Conservation (phyloP, 2,113 vertebrate genomes). For the Ploceus nigricollis region DNA sequence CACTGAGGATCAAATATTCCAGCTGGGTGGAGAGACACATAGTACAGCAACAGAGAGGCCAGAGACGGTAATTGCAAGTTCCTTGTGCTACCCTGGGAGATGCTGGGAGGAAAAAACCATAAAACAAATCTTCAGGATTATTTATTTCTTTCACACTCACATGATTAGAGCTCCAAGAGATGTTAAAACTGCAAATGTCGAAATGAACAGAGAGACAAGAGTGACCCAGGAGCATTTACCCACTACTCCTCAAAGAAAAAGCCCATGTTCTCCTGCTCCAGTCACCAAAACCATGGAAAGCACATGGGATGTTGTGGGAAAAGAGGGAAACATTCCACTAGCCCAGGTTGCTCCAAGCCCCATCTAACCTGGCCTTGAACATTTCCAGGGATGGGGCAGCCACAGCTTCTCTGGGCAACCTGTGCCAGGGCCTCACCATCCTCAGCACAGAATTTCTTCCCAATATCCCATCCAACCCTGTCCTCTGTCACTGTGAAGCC, state of each 20-base stretch:
- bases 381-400: neutral
- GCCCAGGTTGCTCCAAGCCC: neutral
- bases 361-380: neutral
- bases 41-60: neutral
- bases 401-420: neutral
- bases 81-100: neutral
- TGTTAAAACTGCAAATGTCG: neutral
- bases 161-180: neutral
- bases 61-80: neutral
- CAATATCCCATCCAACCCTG: neutral
- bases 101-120: neutral
- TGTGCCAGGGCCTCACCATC: neutral
- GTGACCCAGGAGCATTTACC: neutral
- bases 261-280: neutral
- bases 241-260: neutral
- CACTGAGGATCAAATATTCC: neutral
- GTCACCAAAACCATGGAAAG: neutral
- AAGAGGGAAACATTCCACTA: neutral
- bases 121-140: neutral
- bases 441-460: rapidly evolving
- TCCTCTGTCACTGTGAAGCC: neutral
- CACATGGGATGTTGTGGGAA: rapidly evolving
- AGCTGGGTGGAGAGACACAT: neutral
- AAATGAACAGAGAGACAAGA: neutral
- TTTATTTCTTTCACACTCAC: neutral